Percentiles rank a stretch among this genome's conserved stretches.
These are phyloP conservation scores for Chironomus tepperi DNA, from an alignment of 1,140 invertebrate species.

Conservation along the genomic window DNA sequence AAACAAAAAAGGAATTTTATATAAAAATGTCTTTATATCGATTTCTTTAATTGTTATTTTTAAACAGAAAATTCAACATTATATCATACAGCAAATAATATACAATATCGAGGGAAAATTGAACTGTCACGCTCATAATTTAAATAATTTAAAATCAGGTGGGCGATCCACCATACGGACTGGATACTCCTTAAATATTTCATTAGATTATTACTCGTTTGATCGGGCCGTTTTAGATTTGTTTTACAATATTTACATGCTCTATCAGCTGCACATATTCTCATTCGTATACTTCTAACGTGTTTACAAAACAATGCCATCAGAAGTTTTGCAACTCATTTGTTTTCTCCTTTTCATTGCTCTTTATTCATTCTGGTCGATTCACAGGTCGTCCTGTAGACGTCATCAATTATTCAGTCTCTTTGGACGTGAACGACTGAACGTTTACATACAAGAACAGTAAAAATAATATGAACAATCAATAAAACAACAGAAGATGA, in stretches of 20 bases:
- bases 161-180: not conserved
- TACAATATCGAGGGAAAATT: not conserved
- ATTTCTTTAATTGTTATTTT: conserved; percentile 11
- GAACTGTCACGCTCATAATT: not conserved
- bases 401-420: not conserved
- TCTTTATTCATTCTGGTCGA: too few species aligned
- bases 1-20: not conserved
- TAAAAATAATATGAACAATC: too few species aligned
- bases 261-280: not conserved
- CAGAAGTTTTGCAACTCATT: not conserved
- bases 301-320: conserved; percentile 17
- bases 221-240: conserved; percentile 15
- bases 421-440: not conserved
- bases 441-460: too few species aligned
- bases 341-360: not conserved
- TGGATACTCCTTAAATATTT: not conserved
- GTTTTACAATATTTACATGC: conserved; percentile 22
- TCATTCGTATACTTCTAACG: not conserved
- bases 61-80: not conserved
- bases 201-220: conserved; percentile 17
- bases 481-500: too few species aligned
- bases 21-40: not conserved
- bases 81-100: not conserved
- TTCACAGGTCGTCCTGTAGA: not conserved
- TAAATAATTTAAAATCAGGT: not conserved